These are phyloP conservation scores for Eristalis intricaria DNA, from an alignment of 2,888 invertebrate genomes.

Conservation along the genomic window DNA sequence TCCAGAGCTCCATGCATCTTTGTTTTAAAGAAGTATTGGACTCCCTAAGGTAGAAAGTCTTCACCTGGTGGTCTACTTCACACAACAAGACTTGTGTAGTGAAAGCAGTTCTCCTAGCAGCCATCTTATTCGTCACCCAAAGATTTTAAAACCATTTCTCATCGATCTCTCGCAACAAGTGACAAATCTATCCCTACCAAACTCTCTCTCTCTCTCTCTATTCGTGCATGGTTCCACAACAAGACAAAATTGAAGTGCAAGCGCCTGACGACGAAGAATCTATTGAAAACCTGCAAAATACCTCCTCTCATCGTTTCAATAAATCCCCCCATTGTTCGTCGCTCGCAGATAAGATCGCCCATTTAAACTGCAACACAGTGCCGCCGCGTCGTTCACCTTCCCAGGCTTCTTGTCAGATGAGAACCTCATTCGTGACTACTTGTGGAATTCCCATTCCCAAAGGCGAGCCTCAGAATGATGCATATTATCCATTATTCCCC, in stretches of 20 bases:
- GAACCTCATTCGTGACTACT: slow-evolving; percentile 47
- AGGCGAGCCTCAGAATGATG: not conserved
- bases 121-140: too few relatives aligned
- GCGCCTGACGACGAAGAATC: not conserved
- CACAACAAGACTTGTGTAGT: too few relatives aligned
- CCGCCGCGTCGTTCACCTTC: not conserved
- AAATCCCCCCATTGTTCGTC: slow-evolving; percentile 31
- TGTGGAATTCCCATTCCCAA: slow-evolving; percentile 35
- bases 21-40: too few relatives aligned
- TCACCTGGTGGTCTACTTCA: too few relatives aligned
- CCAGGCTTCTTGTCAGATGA: slow-evolving; percentile 1
- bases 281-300: slow-evolving; percentile 7
- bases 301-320: slow-evolving; percentile 27
- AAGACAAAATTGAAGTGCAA: not conserved
- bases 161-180: too few relatives aligned
- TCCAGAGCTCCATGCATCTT: too few relatives aligned
- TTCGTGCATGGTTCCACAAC: not conserved
- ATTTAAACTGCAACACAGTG: slow-evolving; percentile 24
- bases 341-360: slow-evolving; percentile 40
- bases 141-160: too few relatives aligned
- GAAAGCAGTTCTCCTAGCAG: too few relatives aligned
- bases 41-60: too few relatives aligned
- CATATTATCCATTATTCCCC: slow-evolving; percentile 9
- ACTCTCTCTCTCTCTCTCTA: not conserved
- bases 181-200: not conserved